Conservation (phyloP, 1,140 invertebrate genomes). For the Cyclina sinensis region DNA sequence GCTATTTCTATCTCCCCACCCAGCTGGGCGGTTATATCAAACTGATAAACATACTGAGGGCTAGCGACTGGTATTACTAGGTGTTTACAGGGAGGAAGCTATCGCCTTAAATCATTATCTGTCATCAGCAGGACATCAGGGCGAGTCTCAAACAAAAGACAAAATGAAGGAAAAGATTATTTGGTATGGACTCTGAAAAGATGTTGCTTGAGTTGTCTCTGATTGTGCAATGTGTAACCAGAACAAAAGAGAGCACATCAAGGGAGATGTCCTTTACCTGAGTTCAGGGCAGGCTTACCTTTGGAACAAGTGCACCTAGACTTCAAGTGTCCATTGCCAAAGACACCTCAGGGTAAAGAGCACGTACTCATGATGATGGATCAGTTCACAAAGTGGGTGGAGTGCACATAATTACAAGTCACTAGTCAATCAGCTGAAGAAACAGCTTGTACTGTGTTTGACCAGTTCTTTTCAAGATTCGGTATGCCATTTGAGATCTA, state of each 20-base stretch:
- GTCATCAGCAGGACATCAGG: not conserved
- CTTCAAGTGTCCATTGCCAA: slow-evolving; percentile 54
- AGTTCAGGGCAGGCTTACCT: slow-evolving; percentile 7
- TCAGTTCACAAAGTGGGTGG: slow-evolving; percentile 56
- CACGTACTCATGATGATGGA: slow-evolving; percentile 19
- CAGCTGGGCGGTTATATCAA: no score
- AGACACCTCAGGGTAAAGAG: slow-evolving; percentile 31
- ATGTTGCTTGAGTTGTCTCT: not conserved
- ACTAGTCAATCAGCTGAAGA: slow-evolving; percentile 24
- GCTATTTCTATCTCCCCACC: no score
- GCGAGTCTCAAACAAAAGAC: not conserved
- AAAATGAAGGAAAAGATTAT: not conserved
- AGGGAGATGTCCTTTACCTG: slow-evolving; percentile 20
- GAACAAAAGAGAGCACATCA: slow-evolving; percentile 9
- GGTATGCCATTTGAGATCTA: not conserved
- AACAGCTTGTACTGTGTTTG: slow-evolving; percentile 14
- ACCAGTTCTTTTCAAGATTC: no score
- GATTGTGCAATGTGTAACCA: slow-evolving; percentile 22
- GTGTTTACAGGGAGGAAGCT: not conserved
- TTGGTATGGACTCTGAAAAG: not conserved
- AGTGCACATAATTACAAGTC: not conserved
- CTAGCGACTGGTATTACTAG: not conserved
- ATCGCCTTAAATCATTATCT: no score
- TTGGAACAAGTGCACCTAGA: slow-evolving; percentile 56
- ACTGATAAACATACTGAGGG: not conserved